Evolutionary conservation across 2,113 vertebrate species (phyloP).

Genomic region (Oxyura jamaicensis): DNA sequence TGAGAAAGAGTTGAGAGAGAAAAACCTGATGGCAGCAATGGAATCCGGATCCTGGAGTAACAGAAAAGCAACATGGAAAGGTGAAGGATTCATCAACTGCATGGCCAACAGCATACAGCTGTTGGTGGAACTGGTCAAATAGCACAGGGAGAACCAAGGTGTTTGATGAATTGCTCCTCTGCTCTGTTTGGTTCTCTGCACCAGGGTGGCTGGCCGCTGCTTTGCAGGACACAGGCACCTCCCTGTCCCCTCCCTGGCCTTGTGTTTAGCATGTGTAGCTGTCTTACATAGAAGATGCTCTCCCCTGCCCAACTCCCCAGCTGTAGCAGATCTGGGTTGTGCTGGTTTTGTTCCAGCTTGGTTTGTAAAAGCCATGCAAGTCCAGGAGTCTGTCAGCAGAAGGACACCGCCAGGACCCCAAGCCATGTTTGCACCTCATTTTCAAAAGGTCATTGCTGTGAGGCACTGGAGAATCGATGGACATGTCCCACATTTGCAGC

Average conservation of each 20-base stretch:
- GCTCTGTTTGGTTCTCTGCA: background rate
- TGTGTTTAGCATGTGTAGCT: background rate
- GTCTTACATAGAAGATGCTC: background rate
- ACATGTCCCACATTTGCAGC: background rate
- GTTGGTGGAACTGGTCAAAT: background rate
- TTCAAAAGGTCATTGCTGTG: background rate
- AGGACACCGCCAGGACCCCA: background rate
- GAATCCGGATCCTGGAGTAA: background rate
- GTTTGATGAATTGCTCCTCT: background rate
- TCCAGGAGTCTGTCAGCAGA: background rate
- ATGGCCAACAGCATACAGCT: background rate
- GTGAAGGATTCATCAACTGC: background rate
- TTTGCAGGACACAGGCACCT: background rate
- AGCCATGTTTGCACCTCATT: background rate
- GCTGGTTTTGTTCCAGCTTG: background rate
- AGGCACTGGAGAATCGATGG: background rate
- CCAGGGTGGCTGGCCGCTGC: background rate
- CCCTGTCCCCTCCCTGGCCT: fast-evolving
- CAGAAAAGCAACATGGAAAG: background rate
- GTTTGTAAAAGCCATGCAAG: background rate
- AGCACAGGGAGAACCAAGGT: background rate
- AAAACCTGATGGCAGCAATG: background rate
- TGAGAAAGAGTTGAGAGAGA: background rate
- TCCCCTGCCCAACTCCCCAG: background rate
- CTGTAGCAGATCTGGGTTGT: background rate